phyloP scores from a whole-genome alignment of 1,140 invertebrate genomes.

The Branchinecta lynchi region DNA sequence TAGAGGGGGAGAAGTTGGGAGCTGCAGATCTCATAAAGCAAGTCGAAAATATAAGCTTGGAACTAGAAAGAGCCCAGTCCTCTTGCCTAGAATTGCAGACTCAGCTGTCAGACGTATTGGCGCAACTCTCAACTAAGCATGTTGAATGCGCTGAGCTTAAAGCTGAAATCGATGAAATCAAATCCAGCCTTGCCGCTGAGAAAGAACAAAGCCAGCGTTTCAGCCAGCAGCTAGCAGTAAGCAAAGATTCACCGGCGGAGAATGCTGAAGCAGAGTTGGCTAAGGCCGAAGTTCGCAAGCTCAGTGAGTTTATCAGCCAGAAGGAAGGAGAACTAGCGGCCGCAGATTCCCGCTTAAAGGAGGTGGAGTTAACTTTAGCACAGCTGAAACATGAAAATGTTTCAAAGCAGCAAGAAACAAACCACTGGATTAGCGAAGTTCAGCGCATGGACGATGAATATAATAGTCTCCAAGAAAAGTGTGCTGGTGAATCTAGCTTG shows the following conservation, averaged over 20 bases:
- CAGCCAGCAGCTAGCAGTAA: background rate
- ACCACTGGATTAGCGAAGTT: background rate
- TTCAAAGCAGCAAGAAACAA: background rate
- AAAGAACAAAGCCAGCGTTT: background rate
- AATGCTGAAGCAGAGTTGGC: background rate
- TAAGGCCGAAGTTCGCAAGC: background rate
- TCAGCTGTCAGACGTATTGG: background rate
- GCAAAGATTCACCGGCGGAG: background rate
- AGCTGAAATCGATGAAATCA: background rate
- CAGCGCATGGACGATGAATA: background rate
- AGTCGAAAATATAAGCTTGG: background rate
- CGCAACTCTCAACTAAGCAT: background rate
- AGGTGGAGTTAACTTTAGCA: background rate
- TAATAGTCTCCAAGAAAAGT: background rate
- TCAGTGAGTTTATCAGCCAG: background rate
- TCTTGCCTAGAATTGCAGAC: background rate
- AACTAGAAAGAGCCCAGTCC: background rate
- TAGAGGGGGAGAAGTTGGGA: background rate
- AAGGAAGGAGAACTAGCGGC: background rate
- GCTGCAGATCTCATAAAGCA: background rate
- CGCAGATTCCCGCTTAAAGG: background rate
- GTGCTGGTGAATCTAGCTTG: background rate
- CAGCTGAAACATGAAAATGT: too few species aligned
- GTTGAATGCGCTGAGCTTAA: background rate
- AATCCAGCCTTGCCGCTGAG: background rate